Evolutionary conservation across 2,113 vertebrate species (phyloP).

Genomic region (Sinocyclocheilus anshuiensis): DNA sequence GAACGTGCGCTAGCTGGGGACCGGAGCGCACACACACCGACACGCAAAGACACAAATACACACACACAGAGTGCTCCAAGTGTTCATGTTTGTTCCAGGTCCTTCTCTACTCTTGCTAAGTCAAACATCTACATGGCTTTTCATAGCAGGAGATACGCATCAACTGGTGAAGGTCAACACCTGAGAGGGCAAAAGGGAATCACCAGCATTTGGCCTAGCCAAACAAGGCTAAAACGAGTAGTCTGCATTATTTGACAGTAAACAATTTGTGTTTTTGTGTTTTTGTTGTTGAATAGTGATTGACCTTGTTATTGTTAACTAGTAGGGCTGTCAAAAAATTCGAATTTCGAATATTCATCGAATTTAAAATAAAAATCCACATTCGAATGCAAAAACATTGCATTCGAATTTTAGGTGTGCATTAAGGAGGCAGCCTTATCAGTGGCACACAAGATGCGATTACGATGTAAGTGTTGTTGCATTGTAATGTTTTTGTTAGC

Average conservation of each 20-base stretch:
- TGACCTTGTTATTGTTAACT: not conserved
- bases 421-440: no score
- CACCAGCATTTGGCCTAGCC: not conserved
- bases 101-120: constrained; percentile 5
- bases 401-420: no score
- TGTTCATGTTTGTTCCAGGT: constrained; percentile 14
- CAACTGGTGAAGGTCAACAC: constrained; percentile 11
- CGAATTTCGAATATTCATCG: no score
- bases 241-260: not conserved
- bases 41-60: constrained; percentile 9
- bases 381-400: no score
- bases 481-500: no score
- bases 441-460: no score
- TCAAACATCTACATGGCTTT: constrained; percentile 17
- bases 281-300: not conserved
- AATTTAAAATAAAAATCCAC: no score
- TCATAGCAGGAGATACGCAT: not conserved
- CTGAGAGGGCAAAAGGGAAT: not conserved
- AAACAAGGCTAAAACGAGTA: not conserved
- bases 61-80: constrained; percentile 2
- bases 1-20: constrained; percentile 29
- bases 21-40: not conserved
- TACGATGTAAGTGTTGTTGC: no score
- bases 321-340: no score
- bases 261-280: not conserved